Base-by-base conservation (phyloP, 1,140 invertebrate genomes). In the Nasonia vitripennis region DNA sequence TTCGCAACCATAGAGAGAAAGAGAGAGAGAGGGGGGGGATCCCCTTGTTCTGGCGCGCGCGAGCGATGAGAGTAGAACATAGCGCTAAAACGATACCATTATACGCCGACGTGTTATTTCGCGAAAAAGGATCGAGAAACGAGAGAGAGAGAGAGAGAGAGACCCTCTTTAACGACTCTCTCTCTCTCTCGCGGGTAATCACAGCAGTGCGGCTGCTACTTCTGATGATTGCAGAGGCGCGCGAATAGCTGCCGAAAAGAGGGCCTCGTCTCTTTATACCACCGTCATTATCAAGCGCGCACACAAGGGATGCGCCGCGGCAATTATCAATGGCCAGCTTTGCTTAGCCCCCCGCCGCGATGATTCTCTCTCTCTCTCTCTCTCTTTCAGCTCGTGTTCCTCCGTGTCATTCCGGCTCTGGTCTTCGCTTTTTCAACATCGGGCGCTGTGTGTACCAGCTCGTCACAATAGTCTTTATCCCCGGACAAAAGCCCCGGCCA, bases 61-160 rank as follows among this genome's bases (percentile, higher is more conserved):
- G 17, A 27, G 27, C 27, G 1, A 27, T 27, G 27, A 37, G 34
- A 37, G 34, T 37, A 37, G 34, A 37, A 37, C 34, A 37, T 70
- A 37, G 62, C 74, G 74, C 48, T 78, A 78, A 84, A 84, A 70
- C 75, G 62, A 78, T 84, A 78, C 62, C 74, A 84, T 78, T 84
- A 84, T 48, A 27, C 20, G 31, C 20, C 27, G 68, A 31, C 71
- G 41, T 82, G 81, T 37, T 82, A 41, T 82, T 82, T 82, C 17
- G 14, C 48, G 45, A 55, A 75, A 74, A 37, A 62, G 55, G 55
- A 45, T 67, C 81, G 81, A 74, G 27, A 55, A n/a, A 62, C 55
- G 51, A 77, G n/a, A 27, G 27, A 27, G 27, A 27, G 27, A 27
- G 27, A 27, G 27, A 27, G 27, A 27, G 27, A 37, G 34, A 37